phyloP scores from a whole-genome alignment of 2,797 vertebrate species.

The Rhinoraja longicauda region DNA sequence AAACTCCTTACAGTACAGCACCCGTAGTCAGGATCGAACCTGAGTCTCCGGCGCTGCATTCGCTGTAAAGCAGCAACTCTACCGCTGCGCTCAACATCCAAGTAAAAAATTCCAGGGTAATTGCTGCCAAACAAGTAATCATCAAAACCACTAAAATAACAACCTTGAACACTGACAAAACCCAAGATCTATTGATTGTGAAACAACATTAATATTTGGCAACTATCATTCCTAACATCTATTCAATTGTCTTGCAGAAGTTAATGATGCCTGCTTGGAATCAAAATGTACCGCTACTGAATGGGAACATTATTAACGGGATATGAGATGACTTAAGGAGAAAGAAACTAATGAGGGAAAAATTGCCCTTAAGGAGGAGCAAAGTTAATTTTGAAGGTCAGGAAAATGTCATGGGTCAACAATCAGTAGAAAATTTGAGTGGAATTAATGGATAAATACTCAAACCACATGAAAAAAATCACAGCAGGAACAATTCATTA shows the following conservation, averaged over 20 bases:
- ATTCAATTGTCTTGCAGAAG: not conserved
- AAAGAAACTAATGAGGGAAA: not conserved
- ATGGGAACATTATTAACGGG: not conserved
- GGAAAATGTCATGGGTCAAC: no score
- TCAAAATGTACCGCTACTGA: not conserved
- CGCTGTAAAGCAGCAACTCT: no score
- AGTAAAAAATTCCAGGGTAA: not conserved
- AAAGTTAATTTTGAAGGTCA: slow-evolving; percentile 13
- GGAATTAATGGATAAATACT: not conserved
- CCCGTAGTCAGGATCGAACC: no score
- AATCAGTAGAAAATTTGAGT: not conserved
- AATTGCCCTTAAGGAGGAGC: not conserved
- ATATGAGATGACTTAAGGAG: not conserved
- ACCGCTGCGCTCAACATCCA: not conserved
- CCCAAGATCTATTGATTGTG: not conserved
- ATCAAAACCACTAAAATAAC: not conserved
- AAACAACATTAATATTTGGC: not conserved
- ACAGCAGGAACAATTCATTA: not conserved
- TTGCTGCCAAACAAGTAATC: not conserved
- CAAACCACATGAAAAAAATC: not conserved
- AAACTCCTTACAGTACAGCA: no score
- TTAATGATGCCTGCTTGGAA: not conserved
- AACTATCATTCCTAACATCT: not conserved
- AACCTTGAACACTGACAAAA: not conserved
- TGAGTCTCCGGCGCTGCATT: no score